Percentiles rank a stretch among this genome's conserved stretches.
phyloP scores from a whole-genome alignment of 2,888 invertebrate species.

The Sicus ferrugineus region DNA sequence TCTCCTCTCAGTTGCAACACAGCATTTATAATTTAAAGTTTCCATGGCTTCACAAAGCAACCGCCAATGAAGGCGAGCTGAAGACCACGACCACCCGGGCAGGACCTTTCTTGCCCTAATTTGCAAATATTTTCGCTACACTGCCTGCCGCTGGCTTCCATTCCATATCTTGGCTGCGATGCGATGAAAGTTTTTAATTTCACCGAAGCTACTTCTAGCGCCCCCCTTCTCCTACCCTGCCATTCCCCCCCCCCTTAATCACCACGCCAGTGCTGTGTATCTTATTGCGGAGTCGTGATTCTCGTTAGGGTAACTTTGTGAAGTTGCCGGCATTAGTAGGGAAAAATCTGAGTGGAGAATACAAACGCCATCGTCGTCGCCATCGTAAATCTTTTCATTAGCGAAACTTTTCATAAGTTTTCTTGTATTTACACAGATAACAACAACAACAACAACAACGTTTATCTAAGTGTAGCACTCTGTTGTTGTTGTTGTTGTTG shows the following conservation, averaged over 20 bases:
- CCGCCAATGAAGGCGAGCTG: constrained; percentile 35
- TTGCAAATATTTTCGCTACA: constrained; percentile 39
- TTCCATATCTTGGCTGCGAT: constrained; percentile 12
- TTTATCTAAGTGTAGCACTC: background rate
- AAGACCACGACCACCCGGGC: constrained; percentile 36
- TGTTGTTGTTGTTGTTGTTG: constrained; percentile 42
- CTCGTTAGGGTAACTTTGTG: constrained; percentile 9
- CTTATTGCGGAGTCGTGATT: constrained; percentile 10
- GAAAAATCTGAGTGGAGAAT: constrained; percentile 27
- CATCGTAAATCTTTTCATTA: constrained; percentile 66
- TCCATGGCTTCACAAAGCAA: constrained; percentile 37
- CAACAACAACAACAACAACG: constrained; percentile 6
- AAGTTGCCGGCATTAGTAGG: constrained; percentile 16
- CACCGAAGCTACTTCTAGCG: constrained; percentile 12
- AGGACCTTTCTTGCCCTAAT: constrained; percentile 40
- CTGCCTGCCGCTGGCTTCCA: constrained; percentile 34
- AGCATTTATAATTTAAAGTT: constrained; percentile 30
- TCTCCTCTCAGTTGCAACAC: background rate
- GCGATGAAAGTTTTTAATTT: constrained; percentile 36
- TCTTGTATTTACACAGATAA: constrained; percentile 15
- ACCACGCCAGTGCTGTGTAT: background rate
- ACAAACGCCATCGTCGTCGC: constrained; percentile 48
- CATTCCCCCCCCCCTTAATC: background rate
- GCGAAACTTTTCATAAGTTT: constrained; percentile 63
- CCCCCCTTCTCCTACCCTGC: too few relatives aligned